These are phyloP conservation scores for Tetranychus truncatus DNA, from an alignment of 2,888 invertebrate species.

Conservation along the genomic window DNA sequence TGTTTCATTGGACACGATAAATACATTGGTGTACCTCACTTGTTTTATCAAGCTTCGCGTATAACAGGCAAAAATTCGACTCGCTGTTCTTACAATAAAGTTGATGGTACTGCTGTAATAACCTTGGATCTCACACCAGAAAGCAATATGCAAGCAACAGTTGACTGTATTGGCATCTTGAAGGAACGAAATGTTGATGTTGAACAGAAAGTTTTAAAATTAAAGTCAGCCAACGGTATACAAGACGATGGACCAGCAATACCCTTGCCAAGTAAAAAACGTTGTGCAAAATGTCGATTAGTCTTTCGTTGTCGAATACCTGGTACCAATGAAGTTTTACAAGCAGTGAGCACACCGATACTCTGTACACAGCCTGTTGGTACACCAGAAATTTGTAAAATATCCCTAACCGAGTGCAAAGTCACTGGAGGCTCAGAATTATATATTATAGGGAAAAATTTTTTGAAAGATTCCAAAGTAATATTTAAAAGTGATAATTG, in stretches of 20 bases:
- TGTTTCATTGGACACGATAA: conserved; percentile 24
- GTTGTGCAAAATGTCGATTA: conserved; percentile 83
- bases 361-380: conserved; percentile 87
- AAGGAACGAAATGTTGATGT: conserved; percentile 89
- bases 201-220: conserved; percentile 51
- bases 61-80: conserved; percentile 84
- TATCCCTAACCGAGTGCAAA: conserved; percentile 59
- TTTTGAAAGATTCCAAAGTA: conserved; percentile 69
- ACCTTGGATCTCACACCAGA: conserved; percentile 74
- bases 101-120: conserved; percentile 84
- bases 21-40: conserved; percentile 49
- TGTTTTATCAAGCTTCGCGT: conserved; percentile 91
- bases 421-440: conserved; percentile 51
- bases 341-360: conserved; percentile 72
- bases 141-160: conserved; percentile 58
- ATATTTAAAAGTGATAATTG: conserved; percentile 43
- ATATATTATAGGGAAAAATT: conserved; percentile 75
- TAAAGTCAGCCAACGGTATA: conserved; percentile 25
- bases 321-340: conserved; percentile 61
- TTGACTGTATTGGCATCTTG: conserved; percentile 91
- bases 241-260: not conserved
- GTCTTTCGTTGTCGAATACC: conserved; percentile 70
- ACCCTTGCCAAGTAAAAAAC: conserved; percentile 48
- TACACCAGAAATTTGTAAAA: conserved; percentile 74
- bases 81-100: conserved; percentile 66